phyloP scores from a whole-genome alignment of 2,797 vertebrate genomes.

The Epinephelus coioides region DNA sequence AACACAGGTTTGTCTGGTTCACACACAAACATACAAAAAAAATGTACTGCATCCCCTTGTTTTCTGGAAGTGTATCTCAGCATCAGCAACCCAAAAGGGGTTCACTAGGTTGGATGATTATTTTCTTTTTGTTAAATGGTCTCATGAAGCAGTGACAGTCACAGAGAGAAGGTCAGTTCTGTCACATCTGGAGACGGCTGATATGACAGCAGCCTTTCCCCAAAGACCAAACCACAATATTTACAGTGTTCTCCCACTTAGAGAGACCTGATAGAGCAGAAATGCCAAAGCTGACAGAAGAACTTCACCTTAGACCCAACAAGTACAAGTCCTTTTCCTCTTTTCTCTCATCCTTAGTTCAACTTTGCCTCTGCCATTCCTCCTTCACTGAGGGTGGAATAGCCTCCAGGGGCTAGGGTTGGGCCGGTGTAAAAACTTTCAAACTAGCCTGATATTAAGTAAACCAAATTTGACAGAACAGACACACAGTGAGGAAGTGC shows the following conservation, averaged over 20 bases:
- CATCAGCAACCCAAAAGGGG: slow-evolving; percentile 1
- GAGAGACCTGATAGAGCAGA: slow-evolving; percentile 16
- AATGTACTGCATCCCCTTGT: background rate
- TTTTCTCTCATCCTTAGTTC: background rate
- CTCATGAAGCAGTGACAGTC: background rate
- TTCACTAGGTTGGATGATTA: background rate
- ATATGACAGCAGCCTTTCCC: slow-evolving; percentile 28
- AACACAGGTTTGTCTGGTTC: slow-evolving; percentile 31
- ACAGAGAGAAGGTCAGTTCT: slow-evolving; percentile 3
- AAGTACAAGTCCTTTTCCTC: background rate
- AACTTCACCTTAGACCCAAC: slow-evolving; percentile 8
- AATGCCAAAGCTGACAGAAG: slow-evolving; percentile 23
- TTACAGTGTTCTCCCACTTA: slow-evolving; percentile 5
- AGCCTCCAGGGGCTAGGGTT: too few relatives aligned
- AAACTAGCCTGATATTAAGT: too few relatives aligned
- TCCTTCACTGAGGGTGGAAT: too few relatives aligned
- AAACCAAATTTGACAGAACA: too few relatives aligned
- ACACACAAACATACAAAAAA: background rate
- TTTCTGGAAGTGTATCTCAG: slow-evolving; percentile 35
- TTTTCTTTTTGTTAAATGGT: slow-evolving; percentile 42
- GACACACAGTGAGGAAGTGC: too few relatives aligned
- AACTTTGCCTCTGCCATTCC: too few relatives aligned
- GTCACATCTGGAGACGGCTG: slow-evolving; percentile 32
- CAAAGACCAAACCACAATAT: slow-evolving; percentile 18
- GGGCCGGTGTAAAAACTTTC: too few relatives aligned